phyloP scores from a whole-genome alignment of 2,113 vertebrate species.

The Caranx melampygus region DNA sequence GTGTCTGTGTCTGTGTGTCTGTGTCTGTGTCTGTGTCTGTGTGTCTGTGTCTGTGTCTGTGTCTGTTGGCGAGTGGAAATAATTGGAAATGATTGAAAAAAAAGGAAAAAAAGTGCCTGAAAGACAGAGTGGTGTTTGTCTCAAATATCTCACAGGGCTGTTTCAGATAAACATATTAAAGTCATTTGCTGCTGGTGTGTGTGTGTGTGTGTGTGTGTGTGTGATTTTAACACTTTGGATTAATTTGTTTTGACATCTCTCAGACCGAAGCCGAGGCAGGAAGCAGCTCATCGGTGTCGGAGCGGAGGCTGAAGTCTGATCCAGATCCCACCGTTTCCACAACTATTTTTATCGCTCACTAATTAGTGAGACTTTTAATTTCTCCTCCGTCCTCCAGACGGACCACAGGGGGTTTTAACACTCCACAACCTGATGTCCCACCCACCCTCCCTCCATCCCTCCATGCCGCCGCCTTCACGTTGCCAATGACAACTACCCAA shows the following conservation, averaged over 20 bases:
- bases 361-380: slow-evolving; percentile 78
- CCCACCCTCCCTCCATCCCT: too few relatives aligned
- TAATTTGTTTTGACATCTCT: slow-evolving; percentile 24
- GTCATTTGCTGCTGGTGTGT: neutral
- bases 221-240: slow-evolving; percentile 1
- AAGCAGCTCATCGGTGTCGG: slow-evolving; percentile 36
- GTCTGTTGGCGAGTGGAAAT: neutral
- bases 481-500: neutral
- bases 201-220: neutral
- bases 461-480: neutral
- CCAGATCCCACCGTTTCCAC: slow-evolving; percentile 59
- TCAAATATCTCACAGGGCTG: neutral
- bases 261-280: neutral
- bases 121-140: neutral
- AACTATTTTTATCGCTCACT: slow-evolving; percentile 79
- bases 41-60: too few relatives aligned
- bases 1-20: too few relatives aligned
- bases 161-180: neutral
- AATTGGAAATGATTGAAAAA: neutral
- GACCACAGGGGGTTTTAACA: slow-evolving; percentile 75
- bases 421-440: slow-evolving; percentile 38
- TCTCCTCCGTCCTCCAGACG: slow-evolving; percentile 69
- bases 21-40: too few relatives aligned
- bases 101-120: neutral
- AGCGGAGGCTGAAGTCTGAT: slow-evolving; percentile 46